phyloP scores from a whole-genome alignment of 1,140 invertebrate species.

The Plodia interpunctella region DNA sequence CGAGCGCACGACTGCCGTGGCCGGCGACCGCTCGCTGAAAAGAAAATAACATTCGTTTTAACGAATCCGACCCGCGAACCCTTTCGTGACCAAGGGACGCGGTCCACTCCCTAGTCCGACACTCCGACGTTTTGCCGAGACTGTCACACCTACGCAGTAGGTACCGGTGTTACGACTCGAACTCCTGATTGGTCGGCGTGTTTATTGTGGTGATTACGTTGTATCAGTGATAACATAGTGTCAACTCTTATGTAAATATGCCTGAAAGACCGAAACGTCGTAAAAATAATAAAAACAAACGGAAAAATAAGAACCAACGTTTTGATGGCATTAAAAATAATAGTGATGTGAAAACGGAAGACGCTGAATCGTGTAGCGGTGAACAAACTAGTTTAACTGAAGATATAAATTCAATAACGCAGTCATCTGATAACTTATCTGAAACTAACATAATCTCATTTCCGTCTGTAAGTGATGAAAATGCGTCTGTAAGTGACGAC shows the following conservation, averaged over 20 bases:
- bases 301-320: conserved; percentile 53
- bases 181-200: conserved; percentile 37
- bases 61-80: conserved; percentile 28
- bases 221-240: conserved; percentile 55
- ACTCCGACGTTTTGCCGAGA: conserved; percentile 26
- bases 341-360: conserved; percentile 29
- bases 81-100: conserved; percentile 30
- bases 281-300: conserved; percentile 71
- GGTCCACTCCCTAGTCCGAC: conserved; percentile 38
- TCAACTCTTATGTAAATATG: conserved; percentile 51
- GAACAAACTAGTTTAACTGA: conserved; percentile 4
- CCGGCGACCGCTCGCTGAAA: conserved; percentile 58
- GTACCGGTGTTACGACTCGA: conserved; percentile 42
- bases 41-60: conserved; percentile 44
- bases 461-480: not conserved
- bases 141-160: conserved; percentile 49
- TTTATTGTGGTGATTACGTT: conserved; percentile 47
- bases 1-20: conserved; percentile 64
- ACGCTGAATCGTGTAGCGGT: conserved; percentile 15
- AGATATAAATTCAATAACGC: conserved; percentile 7
- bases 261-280: conserved; percentile 63
- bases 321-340: conserved; percentile 30
- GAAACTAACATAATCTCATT: not conserved
- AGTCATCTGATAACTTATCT: not conserved
- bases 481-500: too few relatives aligned